A percentile compares a stretch with the other conserved stretches of the same genome.
Conservation (phyloP, 2,113 vertebrate genomes). For the Helogale parvula region DNA sequence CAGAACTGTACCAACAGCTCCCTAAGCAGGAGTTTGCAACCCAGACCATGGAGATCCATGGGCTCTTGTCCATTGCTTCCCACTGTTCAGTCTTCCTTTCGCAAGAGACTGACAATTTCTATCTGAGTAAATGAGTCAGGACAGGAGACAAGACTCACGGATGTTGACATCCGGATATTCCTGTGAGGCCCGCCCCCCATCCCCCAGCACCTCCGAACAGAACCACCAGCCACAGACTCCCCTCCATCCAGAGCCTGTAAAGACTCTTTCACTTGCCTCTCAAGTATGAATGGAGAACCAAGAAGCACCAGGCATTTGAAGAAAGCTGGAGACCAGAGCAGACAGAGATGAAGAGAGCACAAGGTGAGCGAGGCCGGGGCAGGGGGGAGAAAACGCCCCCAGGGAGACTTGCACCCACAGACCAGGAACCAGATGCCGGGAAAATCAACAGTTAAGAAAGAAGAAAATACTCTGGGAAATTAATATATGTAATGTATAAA, state of each 20-base stretch:
- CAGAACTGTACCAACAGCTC: accelerated
- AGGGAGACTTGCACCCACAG: accelerated
- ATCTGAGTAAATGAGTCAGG: too few relatives aligned
- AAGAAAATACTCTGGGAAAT: neutral
- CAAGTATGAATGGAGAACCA: accelerated
- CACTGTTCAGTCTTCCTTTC: neutral
- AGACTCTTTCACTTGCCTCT: accelerated
- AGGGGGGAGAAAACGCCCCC: accelerated
- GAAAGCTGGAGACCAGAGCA: neutral
- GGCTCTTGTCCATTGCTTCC: too few relatives aligned
- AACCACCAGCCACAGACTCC: neutral
- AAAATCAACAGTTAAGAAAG: neutral
- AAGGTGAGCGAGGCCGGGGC: accelerated
- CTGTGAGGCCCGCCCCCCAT: accelerated
- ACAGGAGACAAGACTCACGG: neutral
- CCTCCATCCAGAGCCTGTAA: neutral
- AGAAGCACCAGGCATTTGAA: accelerated
- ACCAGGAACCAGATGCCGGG: neutral
- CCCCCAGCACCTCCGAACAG: neutral
- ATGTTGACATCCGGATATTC: neutral
- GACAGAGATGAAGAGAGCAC: neutral
- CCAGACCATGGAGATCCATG: accelerated
- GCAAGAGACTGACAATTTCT: neutral
- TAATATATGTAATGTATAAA: neutral
- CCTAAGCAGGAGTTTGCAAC: neutral